Base-by-base conservation (phyloP, 2,888 invertebrate genomes). In the Eubasilissa splendida region DNA sequence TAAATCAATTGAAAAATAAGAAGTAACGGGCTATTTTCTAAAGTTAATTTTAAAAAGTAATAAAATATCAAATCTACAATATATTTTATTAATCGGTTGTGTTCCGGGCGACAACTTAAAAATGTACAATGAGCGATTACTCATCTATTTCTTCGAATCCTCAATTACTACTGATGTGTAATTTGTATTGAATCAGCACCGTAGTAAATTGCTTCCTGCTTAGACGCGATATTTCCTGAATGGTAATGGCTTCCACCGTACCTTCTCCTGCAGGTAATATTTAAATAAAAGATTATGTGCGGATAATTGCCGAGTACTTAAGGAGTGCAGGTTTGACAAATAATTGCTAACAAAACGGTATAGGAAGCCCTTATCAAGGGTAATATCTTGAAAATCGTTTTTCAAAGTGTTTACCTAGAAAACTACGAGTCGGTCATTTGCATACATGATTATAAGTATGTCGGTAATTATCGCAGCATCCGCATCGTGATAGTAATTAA, bases 201-300 rank as follows among this genome's bases (percentile, higher is more conserved):
- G 53, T 9, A 50, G 10, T 10, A 12, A 50, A 68, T 50, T 52
- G 54, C 70, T 31, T 70, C 70, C 70, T 58, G 58, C 54, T 33
- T 12, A 54, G 70, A 14, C 14, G 53, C 7, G 54, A 11, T 22
- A 70, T 54, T 54, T 70, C 70, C 70, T 70, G 70, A 54, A 70
- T 70, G 31, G 14, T 54, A 54, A 70, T 70, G 31, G 54, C 54
- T 12, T 22, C 53, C 53, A 54, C 70, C 53, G 14, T 68, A 10
- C 68, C 68, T 68, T 68, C 68, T 50, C 50, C 4, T n/a, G 50
- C 68, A 52, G 68, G 68, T 68, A 68, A 50, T 52, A 14, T n/a
- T 68, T 52, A 63, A 63, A 63, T 42, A 42, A 42, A 42, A 1
- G 42, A 42, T 42, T 42, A 42, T 5, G 42, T 42, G 42, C 42